A percentile compares a stretch with the other conserved stretches of the same genome.
phyloP scores from a whole-genome alignment of 2,113 vertebrate species.

The Plotosus lineatus region DNA sequence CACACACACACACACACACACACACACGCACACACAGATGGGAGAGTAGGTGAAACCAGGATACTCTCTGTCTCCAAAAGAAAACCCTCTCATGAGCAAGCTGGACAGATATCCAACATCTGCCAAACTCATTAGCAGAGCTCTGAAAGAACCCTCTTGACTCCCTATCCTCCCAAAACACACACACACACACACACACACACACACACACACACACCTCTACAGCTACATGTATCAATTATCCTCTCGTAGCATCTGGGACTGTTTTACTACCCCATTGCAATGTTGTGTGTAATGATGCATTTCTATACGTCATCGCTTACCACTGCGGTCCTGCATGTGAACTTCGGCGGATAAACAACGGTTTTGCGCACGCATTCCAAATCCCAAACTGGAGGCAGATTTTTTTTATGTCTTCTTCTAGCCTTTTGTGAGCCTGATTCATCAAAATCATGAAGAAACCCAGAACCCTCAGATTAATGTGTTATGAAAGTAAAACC shows the following conservation, averaged over 20 bases:
- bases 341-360: background rate
- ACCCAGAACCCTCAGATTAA: background rate
- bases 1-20: background rate
- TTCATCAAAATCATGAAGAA: background rate
- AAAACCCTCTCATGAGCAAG: constrained; percentile 19
- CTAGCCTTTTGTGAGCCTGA: background rate
- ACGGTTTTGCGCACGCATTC: background rate
- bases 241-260: constrained; percentile 6
- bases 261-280: background rate
- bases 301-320: background rate
- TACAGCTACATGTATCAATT: constrained; percentile 3
- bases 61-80: background rate
- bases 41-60: background rate
- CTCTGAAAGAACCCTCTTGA: background rate
- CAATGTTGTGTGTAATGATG: background rate
- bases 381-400: background rate
- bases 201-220: constrained; percentile 23
- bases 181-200: constrained; percentile 28
- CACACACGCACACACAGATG: background rate
- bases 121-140: constrained; percentile 27
- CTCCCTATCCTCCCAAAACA: background rate
- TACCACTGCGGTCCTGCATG: background rate
- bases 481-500: background rate
- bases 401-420: background rate
- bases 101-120: constrained; percentile 27